Base-by-base conservation (phyloP, 2,113 vertebrate genomes). In the Odocoileus virginianus region DNA sequence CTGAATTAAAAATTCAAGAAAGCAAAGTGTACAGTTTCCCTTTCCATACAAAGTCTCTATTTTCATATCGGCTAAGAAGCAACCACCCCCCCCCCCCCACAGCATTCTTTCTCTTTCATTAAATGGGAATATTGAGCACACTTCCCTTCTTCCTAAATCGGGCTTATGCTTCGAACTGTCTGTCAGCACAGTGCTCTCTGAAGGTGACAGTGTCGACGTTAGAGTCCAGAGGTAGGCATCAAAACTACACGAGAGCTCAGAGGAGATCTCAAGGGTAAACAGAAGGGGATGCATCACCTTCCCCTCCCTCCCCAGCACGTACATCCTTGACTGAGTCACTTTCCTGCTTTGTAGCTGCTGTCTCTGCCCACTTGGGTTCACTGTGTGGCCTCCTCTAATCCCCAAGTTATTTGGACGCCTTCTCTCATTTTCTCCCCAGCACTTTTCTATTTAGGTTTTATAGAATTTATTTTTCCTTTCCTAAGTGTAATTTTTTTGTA, bases 381-480 rank as follows among this genome's bases (percentile, higher is more conserved):
- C 57, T 45, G n/a, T 33, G 94, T 74, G 89, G 89, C 40, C 89
- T 90, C 40, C 71, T 91, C 64, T 94, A 33, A 57, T 87, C 91
- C 84, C 45, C 10, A 40, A 74, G 61, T 90, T 87, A 94, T 88
- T 95, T 61, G 81, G 52, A 90, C 89, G 79, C 90, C 81, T 79
- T 2, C 74, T 96, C 45, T 92, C 94, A 84, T 90, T 95, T 97
- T 94, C 96, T 97, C 50, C 85, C 94, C 91, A 96, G 96, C 85
- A n/a, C 94, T 92, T 95, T 90, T 45, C 96, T 96, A 78, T 67
- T 96, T 95, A 54, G 79, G 57, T 96, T 92, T 96, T 88, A 91
- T 74, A 94, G 88, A 96, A 95, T 96, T 81, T 95, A 88, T 96
- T 95, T 94, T 96, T 96, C 96, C 85, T 92, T 93, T 57, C 91